Conservation (phyloP, 2,113 vertebrate genomes). For the Trogon melanurus region DNA sequence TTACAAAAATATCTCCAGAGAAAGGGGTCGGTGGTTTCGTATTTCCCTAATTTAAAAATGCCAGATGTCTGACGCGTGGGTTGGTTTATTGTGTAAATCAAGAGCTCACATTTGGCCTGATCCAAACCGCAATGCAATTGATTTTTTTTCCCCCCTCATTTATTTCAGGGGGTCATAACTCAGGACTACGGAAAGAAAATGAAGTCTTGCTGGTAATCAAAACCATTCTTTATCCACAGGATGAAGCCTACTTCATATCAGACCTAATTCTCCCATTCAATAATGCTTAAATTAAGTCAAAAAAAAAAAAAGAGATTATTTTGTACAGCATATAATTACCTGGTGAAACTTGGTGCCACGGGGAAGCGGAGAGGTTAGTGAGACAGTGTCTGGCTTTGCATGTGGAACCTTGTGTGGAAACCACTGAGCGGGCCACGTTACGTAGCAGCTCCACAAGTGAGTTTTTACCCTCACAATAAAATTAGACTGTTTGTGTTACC, state of each 20-base stretch:
- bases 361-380: not conserved
- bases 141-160: not conserved
- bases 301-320: not conserved
- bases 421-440: not conserved
- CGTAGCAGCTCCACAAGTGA: not conserved
- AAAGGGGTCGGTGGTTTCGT: not conserved
- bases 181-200: not conserved
- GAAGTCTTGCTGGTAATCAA: not conserved
- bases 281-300: not conserved
- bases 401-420: not conserved
- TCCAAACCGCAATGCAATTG: not conserved
- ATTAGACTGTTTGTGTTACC: not conserved
- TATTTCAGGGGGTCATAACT: not conserved
- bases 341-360: not conserved
- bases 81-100: not conserved
- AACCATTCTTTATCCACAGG: not conserved
- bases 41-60: not conserved
- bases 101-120: not conserved
- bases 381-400: not conserved
- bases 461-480: constrained; percentile 19
- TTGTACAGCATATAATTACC: not conserved
- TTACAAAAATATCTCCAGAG: not conserved
- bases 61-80: not conserved
- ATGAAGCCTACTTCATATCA: not conserved
- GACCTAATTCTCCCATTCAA: not conserved